Evolutionary conservation across 2,113 vertebrate genomes (phyloP).

Genomic region (Clarias gariepinus): DNA sequence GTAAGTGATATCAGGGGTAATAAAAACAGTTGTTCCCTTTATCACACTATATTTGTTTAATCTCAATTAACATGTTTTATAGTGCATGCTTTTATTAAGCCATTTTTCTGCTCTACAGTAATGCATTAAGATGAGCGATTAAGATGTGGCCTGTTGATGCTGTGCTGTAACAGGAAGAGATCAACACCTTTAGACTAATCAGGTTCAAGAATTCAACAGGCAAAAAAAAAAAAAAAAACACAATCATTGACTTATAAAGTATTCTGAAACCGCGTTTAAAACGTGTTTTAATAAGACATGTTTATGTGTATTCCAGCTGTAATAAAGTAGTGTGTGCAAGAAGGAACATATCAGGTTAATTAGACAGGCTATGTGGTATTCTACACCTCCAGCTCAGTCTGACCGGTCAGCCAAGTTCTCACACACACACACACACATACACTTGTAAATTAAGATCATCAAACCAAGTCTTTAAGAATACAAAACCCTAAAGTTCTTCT

Average conservation of each 20-base stretch:
- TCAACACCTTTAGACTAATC: not conserved
- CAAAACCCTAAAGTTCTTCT: no score
- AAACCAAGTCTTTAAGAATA: no score
- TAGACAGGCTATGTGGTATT: slow-evolving; percentile 44
- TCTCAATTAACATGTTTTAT: not conserved
- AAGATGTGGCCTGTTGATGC: not conserved
- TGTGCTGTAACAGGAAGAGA: not conserved
- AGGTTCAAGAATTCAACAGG: not conserved
- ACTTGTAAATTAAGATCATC: no score
- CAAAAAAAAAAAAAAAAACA: not conserved
- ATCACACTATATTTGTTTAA: not conserved
- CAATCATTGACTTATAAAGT: not conserved
- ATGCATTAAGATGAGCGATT: not conserved
- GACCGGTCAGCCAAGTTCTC: not conserved
- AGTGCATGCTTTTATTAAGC: not conserved
- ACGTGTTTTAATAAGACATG: not conserved
- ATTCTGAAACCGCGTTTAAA: not conserved
- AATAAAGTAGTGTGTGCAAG: not conserved
- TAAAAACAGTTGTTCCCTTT: not conserved
- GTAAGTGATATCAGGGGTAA: not conserved
- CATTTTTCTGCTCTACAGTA: not conserved
- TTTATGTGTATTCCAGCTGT: not conserved
- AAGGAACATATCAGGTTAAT: slow-evolving; percentile 29
- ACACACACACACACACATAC: not conserved
- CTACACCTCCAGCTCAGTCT: slow-evolving; percentile 13